These are phyloP conservation scores for Aplysina aerophoba DNA, from an alignment of 37 sponge, comb jelly and placozoan genomes.

Conservation along the genomic window DNA sequence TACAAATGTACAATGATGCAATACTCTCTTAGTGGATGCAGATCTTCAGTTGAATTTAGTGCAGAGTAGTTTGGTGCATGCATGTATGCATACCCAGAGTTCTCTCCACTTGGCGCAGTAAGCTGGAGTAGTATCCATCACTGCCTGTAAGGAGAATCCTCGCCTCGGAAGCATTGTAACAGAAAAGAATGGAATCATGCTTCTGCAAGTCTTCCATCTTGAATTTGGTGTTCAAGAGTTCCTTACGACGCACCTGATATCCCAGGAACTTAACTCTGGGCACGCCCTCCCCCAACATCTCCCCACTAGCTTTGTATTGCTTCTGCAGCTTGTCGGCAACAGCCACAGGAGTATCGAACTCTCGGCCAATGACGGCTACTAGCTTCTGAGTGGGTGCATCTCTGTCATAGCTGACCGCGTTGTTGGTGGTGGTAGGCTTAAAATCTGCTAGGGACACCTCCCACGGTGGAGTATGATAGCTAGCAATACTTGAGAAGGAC, in stretches of 20 bases:
- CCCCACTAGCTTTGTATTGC: constrained; percentile 5
- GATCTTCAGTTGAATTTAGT: too few relatives aligned
- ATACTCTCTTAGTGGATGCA: neutral
- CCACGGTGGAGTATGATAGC: neutral
- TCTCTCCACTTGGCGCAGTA: constrained; percentile 62
- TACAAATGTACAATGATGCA: neutral
- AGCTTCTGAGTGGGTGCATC: constrained; percentile 53
- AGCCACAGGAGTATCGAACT: constrained; percentile 77
- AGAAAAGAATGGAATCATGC: constrained; percentile 78
- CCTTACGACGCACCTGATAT: constrained; percentile 62
- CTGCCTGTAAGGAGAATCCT: constrained; percentile 82
- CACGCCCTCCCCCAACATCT: neutral
- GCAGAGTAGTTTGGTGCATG: too few relatives aligned
- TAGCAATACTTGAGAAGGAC: neutral
- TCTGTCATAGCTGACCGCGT: constrained; percentile 51
- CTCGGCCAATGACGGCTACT: constrained; percentile 85
- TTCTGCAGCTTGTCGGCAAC: constrained; percentile 51
- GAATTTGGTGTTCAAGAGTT: constrained; percentile 61
- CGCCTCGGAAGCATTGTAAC: constrained; percentile 96
- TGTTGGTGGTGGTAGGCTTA: constrained; percentile 36
- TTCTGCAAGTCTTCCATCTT: constrained; percentile 50
- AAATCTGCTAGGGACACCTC: constrained; percentile 26
- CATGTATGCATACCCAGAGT: constrained; percentile 41
- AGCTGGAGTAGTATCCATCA: constrained; percentile 84
- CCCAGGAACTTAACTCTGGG: constrained; percentile 59